These are phyloP conservation scores for Lagria hirta DNA, from an alignment of 2,888 invertebrate species.

Conservation along the genomic window DNA sequence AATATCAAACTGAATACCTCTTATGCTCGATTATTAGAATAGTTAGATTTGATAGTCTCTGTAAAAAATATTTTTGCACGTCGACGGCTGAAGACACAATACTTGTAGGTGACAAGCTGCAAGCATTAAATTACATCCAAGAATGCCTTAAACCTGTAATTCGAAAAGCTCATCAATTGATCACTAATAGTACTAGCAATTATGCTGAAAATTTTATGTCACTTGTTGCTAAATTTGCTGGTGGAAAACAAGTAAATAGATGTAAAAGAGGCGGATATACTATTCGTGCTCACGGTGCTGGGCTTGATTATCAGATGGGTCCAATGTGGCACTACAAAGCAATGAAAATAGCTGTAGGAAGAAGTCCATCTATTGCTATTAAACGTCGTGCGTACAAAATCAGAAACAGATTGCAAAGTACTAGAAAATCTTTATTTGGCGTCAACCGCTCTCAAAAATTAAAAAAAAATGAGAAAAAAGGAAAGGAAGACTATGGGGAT, in stretches of 20 bases:
- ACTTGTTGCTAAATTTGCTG: conserved; percentile 9
- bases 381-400: conserved; percentile 1
- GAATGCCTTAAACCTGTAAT: conserved; percentile 8
- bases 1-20: no score
- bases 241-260: conserved; percentile 5
- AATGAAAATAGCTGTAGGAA: conserved; percentile 2
- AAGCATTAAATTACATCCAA: conserved; percentile 1
- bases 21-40: no score
- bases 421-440: background rate
- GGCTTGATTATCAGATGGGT: conserved; percentile 1
- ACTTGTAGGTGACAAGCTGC: background rate
- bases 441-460: background rate
- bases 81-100: no score
- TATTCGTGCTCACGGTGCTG: conserved; percentile 2
- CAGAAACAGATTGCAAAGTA: background rate
- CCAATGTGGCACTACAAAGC: background rate
- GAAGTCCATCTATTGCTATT: background rate
- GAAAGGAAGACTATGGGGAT: conserved; percentile 6
- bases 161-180: conserved; percentile 4
- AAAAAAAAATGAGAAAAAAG: conserved; percentile 1
- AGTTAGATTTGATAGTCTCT: no score
- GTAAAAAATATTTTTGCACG: conserved; percentile 7
- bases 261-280: conserved; percentile 3
- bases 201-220: conserved; percentile 10
- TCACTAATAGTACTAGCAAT: conserved; percentile 8